These are phyloP conservation scores for Vidua chalybeata DNA, from an alignment of 2,113 vertebrate genomes.

Conservation along the genomic window DNA sequence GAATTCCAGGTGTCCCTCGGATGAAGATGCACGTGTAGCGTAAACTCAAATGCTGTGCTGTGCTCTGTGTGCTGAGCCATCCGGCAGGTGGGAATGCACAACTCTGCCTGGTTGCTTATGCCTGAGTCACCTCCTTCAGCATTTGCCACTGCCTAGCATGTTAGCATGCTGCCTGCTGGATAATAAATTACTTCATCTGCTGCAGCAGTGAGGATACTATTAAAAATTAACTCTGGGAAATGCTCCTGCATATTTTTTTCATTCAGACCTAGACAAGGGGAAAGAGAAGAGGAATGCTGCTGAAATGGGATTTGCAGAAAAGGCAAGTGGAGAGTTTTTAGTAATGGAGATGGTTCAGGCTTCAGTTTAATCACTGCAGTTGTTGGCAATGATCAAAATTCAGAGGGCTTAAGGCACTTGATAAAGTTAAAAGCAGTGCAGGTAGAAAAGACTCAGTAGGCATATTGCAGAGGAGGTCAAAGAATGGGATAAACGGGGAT, in stretches of 20 bases:
- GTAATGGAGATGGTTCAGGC: background rate
- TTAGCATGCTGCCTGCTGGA: slow-evolving; percentile 32
- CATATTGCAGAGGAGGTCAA: background rate
- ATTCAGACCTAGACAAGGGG: background rate
- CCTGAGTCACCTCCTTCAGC: slow-evolving; percentile 41
- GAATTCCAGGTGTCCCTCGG: background rate
- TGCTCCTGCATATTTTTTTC: background rate
- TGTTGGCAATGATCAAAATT: background rate
- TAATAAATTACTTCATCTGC: slow-evolving; percentile 38
- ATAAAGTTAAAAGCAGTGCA: background rate
- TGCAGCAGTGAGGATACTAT: slow-evolving; percentile 6
- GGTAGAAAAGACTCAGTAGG: background rate
- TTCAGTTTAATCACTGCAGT: background rate
- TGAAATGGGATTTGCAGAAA: slow-evolving; percentile 16
- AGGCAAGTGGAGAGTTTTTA: background rate
- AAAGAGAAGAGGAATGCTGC: background rate
- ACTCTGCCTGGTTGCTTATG: background rate
- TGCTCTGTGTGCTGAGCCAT: background rate
- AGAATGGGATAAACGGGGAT: background rate
- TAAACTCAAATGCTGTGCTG: accelerated
- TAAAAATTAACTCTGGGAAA: slow-evolving; percentile 56
- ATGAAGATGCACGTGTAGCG: background rate
- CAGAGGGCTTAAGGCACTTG: background rate
- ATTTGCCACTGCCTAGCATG: background rate
- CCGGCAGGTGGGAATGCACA: background rate